Conservation (phyloP, 2,888 invertebrate genomes). For the Chromoteleia sp. region DNA sequence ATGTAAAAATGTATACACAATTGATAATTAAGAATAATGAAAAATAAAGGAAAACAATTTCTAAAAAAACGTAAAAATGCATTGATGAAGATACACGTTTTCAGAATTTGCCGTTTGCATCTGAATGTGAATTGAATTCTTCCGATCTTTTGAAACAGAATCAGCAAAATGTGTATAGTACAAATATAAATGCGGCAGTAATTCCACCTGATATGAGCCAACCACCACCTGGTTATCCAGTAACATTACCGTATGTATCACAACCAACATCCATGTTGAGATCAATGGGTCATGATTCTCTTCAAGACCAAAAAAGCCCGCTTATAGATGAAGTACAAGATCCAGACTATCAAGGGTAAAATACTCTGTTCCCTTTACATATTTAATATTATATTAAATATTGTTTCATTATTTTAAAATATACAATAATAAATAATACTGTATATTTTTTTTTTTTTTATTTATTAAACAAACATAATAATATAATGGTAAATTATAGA, state of each 20-base stretch:
- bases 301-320: slow-evolving; percentile 81
- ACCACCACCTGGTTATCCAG: slow-evolving; percentile 86
- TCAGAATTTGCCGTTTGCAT: slow-evolving; percentile 88
- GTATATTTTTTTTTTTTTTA: no score
- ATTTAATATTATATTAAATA: no score
- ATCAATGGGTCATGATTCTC: slow-evolving; percentile 76
- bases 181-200: slow-evolving; percentile 76
- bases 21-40: neutral
- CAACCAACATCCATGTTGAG: slow-evolving; percentile 80
- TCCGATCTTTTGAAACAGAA: slow-evolving; percentile 81
- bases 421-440: neutral
- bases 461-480: no score
- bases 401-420: no score
- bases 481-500: no score
- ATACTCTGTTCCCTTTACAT: no score
- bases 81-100: slow-evolving; percentile 72
- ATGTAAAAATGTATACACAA: neutral
- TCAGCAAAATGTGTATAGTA: slow-evolving; percentile 75
- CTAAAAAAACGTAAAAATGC: slow-evolving; percentile 25
- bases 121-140: slow-evolving; percentile 88
- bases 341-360: slow-evolving; percentile 77
- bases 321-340: slow-evolving; percentile 81
- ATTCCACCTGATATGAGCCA: slow-evolving; percentile 85
- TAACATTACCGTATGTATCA: slow-evolving; percentile 80
- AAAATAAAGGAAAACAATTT: neutral